These are phyloP conservation scores for Drosophila melanogaster DNA, from an alignment of 1,140 invertebrate genomes.

Conservation along the genomic window DNA sequence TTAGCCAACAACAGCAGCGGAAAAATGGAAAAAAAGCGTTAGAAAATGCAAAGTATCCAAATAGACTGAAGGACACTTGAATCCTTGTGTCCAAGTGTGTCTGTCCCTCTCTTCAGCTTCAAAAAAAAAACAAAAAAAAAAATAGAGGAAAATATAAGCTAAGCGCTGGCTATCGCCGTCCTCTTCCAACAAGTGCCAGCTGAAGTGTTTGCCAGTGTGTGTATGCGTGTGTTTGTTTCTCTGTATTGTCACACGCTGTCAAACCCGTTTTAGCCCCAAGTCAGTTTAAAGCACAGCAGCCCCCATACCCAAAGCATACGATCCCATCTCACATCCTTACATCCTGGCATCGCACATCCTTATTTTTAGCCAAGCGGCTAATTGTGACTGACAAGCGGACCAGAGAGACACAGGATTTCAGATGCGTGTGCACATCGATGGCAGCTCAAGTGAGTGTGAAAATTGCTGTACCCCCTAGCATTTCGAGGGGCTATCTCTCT, in stretches of 20 bases:
- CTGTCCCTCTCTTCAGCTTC: slow-evolving; percentile 47
- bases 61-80: slow-evolving; percentile 81
- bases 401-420: slow-evolving; percentile 29
- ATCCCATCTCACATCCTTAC: slow-evolving; percentile 1
- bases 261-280: slow-evolving; percentile 67
- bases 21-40: slow-evolving; percentile 39
- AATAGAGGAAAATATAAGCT: slow-evolving; percentile 41
- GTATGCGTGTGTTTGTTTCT: slow-evolving; percentile 23
- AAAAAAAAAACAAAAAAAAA: slow-evolving; percentile 45
- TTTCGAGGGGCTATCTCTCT: too few relatives aligned
- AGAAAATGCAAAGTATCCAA: slow-evolving; percentile 81
- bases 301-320: not conserved
- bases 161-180: slow-evolving; percentile 43
- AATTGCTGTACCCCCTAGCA: slow-evolving; percentile 41
- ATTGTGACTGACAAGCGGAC: slow-evolving; percentile 71
- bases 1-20: slow-evolving; percentile 57
- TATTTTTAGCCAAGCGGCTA: slow-evolving; percentile 78
- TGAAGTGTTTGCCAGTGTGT: slow-evolving; percentile 28
- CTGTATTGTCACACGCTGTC: slow-evolving; percentile 75
- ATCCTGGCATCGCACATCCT: slow-evolving; percentile 16
- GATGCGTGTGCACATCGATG: slow-evolving; percentile 58
- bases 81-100: slow-evolving; percentile 77
- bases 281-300: slow-evolving; percentile 55
- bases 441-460: slow-evolving; percentile 74
- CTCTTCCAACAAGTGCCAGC: slow-evolving; percentile 24